Evolutionary conservation across 2,113 vertebrate genomes (phyloP).

Genomic region (Lucifuga dentata): DNA sequence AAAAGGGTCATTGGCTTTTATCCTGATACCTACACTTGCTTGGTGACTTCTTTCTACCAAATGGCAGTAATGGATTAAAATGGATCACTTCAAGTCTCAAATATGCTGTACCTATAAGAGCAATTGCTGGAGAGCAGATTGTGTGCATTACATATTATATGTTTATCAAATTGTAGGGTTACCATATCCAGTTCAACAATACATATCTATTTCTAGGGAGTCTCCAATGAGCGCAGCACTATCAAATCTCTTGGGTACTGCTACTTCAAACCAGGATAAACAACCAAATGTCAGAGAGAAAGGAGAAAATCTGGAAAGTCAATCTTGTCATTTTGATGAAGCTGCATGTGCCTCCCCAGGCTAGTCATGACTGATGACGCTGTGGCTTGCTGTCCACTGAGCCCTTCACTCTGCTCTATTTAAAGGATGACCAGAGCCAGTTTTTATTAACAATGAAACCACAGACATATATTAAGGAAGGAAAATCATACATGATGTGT

Average conservation of each 20-base stretch:
- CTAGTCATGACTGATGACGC: constrained; percentile 73
- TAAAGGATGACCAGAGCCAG: constrained; percentile 70
- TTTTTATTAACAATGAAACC: constrained; percentile 14
- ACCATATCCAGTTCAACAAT: background rate
- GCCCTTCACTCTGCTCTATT: constrained; percentile 69
- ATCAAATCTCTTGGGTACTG: constrained; percentile 10
- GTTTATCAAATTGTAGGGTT: constrained; percentile 4
- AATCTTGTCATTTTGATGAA: constrained; percentile 81
- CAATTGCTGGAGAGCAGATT: background rate
- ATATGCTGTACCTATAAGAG: background rate
- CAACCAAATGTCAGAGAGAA: constrained; percentile 70
- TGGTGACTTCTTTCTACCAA: background rate
- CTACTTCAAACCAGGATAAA: constrained; percentile 61
- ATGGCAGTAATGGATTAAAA: background rate
- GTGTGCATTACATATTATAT: background rate
- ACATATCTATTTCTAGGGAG: constrained; percentile 27
- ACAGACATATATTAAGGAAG: constrained; percentile 33
- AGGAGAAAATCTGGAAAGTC: constrained; percentile 77
- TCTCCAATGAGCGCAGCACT: background rate
- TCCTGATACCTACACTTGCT: background rate
- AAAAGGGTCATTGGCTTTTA: constrained; percentile 10
- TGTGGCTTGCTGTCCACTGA: constrained; percentile 62
- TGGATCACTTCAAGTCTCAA: background rate
- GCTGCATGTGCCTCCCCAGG: constrained; percentile 64
- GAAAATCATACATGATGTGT: constrained; percentile 34